Percentiles rank a stretch among this genome's conserved stretches.
phyloP scores from a whole-genome alignment of 2,888 invertebrate genomes.

The Aradus depressus region DNA sequence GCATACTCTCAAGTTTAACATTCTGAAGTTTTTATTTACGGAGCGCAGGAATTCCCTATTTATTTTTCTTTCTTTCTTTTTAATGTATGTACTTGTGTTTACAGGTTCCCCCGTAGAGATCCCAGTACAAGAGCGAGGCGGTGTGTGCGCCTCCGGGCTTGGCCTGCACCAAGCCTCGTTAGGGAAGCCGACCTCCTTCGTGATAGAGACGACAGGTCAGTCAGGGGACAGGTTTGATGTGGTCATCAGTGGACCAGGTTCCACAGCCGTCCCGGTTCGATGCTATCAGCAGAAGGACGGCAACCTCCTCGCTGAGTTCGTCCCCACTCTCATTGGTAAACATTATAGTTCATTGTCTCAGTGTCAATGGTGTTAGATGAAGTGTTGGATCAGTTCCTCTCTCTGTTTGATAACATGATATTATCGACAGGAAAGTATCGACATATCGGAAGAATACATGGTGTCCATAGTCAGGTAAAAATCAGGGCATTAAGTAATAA shows the following conservation, averaged over 20 bases:
- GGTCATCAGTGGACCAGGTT: constrained; percentile 70
- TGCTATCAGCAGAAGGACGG: constrained; percentile 96
- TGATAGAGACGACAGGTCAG: constrained; percentile 75
- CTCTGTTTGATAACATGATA: not conserved
- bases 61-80: too few relatives aligned
- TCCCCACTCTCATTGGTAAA: constrained; percentile 61
- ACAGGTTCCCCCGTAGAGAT: constrained; percentile 48
- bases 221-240: constrained; percentile 84
- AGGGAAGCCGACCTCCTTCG: constrained; percentile 71
- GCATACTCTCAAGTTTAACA: too few relatives aligned
- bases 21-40: too few relatives aligned
- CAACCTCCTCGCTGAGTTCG: constrained; percentile 87
- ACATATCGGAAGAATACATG: too few relatives aligned
- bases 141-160: constrained; percentile 63
- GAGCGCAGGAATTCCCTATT: too few relatives aligned
- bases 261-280: constrained; percentile 72
- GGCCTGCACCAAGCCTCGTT: constrained; percentile 67
- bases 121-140: constrained; percentile 49
- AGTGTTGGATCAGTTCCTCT: not conserved
- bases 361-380: not conserved
- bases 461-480: too few relatives aligned
- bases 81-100: too few relatives aligned
- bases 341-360: constrained; percentile 13
- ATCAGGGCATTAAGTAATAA: too few relatives aligned
- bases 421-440: too few relatives aligned